These are phyloP conservation scores for Chloroceryle aenea DNA, from an alignment of 2,113 vertebrate genomes.

Conservation along the genomic window DNA sequence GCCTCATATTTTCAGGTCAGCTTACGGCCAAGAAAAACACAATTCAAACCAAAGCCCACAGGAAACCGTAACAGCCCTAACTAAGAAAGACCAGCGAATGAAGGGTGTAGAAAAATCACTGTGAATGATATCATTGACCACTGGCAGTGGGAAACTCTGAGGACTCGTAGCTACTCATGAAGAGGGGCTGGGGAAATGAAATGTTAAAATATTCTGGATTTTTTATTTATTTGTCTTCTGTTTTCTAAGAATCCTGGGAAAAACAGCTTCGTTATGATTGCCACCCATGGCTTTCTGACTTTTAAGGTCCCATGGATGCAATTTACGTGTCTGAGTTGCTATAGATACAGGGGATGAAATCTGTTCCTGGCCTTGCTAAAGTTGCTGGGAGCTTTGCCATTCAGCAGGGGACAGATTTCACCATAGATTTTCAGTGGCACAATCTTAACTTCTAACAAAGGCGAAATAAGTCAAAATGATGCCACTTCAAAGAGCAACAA, in stretches of 20 bases:
- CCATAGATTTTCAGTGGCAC: background rate
- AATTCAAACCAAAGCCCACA: slow-evolving; percentile 58
- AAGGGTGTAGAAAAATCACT: slow-evolving; percentile 49
- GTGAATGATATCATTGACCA: slow-evolving; percentile 54
- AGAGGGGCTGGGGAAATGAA: background rate
- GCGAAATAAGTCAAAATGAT: background rate
- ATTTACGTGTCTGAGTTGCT: slow-evolving; percentile 14
- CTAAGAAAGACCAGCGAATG: slow-evolving; percentile 40
- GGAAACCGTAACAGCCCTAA: slow-evolving; percentile 43
- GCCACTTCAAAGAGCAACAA: background rate
- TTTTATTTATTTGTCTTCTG: slow-evolving; percentile 46
- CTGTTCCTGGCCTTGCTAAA: background rate
- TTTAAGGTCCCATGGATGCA: background rate
- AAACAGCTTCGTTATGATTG: slow-evolving; percentile 14
- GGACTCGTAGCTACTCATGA: background rate
- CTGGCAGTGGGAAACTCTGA: slow-evolving; percentile 53
- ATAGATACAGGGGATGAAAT: background rate
- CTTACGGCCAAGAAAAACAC: slow-evolving; percentile 58
- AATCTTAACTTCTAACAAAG: background rate
- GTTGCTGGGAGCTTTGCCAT: background rate
- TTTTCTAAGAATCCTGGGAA: slow-evolving; percentile 64
- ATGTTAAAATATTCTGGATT: slow-evolving; percentile 58
- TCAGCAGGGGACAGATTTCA: background rate
- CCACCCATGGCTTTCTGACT: slow-evolving; percentile 42
- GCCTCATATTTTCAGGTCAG: slow-evolving; percentile 39